Percentiles rank a stretch among this genome's conserved stretches.
These are phyloP conservation scores for Pseudopipra pipra DNA, from an alignment of 2,113 vertebrate genomes.

Conservation along the genomic window DNA sequence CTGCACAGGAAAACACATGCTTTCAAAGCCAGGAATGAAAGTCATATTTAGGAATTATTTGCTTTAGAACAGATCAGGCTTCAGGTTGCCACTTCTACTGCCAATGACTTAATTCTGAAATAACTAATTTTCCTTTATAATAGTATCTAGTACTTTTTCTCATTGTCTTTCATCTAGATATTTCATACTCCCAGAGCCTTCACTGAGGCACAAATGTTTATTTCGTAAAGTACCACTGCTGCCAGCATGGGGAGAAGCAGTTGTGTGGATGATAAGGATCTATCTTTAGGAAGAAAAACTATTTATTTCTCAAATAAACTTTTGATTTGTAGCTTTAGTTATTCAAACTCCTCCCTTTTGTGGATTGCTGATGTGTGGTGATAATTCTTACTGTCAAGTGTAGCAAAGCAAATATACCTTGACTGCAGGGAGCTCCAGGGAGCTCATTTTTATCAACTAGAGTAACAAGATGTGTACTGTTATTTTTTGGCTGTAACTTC, in stretches of 20 bases:
- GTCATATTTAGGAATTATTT: neutral
- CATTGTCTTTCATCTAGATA: neutral
- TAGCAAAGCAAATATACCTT: neutral
- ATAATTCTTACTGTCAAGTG: neutral
- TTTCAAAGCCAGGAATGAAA: neutral
- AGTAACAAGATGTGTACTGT: neutral
- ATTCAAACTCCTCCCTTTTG: neutral
- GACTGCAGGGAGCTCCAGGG: neutral
- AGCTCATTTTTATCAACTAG: neutral
- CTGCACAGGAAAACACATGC: neutral
- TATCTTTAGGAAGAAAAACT: neutral
- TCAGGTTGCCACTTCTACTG: neutral
- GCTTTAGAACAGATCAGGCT: neutral
- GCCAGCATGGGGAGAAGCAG: neutral
- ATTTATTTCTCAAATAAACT: neutral
- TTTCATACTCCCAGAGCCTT: neutral
- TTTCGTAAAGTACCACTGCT: neutral
- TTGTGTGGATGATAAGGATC: neutral
- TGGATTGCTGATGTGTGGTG: neutral
- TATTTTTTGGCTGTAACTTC: neutral
- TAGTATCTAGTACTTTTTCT: neutral
- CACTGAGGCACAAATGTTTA: neutral
- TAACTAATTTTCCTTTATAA: neutral
- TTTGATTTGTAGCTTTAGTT: neutral
- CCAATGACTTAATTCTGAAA: neutral